Base-by-base conservation (phyloP, 1,140 invertebrate genomes). In the Sitophilus oryzae region DNA sequence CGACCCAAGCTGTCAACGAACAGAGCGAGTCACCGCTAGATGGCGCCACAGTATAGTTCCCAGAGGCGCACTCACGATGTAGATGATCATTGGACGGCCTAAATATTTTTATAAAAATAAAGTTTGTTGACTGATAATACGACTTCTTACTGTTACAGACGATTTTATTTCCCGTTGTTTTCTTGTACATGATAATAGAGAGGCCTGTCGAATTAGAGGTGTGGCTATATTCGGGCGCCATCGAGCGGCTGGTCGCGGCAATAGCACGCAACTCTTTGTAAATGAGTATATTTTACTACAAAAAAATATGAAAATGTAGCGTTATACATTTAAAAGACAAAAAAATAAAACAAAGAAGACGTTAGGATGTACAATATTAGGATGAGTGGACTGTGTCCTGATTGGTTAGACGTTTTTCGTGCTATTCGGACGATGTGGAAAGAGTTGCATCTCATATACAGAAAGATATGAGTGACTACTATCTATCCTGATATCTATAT, bases 71-170 rank as follows among this genome's bases (percentile, higher is more conserved):
- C n/a, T n/a, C n/a, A n/a, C n/a, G n/a, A n/a, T n/a, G n/a, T n/a
- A n/a, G n/a, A n/a, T n/a, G 50, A 50, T 50, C 58, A 57, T 50
- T 60, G 60, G 62, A 57, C 65, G 65, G 65, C 65, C 65, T 66
- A 66, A 66, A 66, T 66, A 66, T 66, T 66, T 66, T 66, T 66
- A 60, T 66, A 66, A 64, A 43, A 53, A 63, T 63, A 66, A 61
- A 45, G 59, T 60, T 66, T 64, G 60, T 62, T 66, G 62, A 66
- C 64, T 64, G 62, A 66, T 57, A 49, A n/a, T n/a, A 62, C 52
- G 54, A 58, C 44, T 46, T 48, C 44, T n/a, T 53, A 56, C 56
- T 61, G 58, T 60, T 60, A 38, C n/a, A n/a, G n/a, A 63, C 62
- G 62, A 58, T 63, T 63, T 62, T 49, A 47, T 56, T 50, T 41